phyloP scores from a whole-genome alignment of 1,140 invertebrate genomes.

The Armadillidium nasatum region DNA sequence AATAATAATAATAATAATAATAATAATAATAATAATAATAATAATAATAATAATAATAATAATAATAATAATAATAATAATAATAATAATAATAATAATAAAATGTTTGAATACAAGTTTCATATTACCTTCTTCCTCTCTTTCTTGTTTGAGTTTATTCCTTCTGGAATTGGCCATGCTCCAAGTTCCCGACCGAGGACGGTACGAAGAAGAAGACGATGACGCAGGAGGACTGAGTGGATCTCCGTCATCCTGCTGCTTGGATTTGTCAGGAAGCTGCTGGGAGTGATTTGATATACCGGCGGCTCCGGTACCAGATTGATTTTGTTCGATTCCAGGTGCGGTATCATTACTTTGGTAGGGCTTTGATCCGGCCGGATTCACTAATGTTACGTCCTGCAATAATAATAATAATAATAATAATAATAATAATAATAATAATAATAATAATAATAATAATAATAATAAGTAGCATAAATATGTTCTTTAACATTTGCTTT shows the following conservation, averaged over 20 bases:
- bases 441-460: too few species aligned
- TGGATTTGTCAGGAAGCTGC: background rate
- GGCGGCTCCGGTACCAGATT: background rate
- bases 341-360: background rate
- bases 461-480: too few species aligned
- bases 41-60: background rate
- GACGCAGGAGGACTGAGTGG: background rate
- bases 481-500: too few species aligned
- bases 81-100: background rate
- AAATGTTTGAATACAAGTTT: too few species aligned
- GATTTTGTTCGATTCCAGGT: background rate
- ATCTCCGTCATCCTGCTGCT: background rate
- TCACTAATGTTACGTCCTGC: background rate
- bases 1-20: too few species aligned
- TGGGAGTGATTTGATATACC: background rate
- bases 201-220: background rate
- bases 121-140: constrained; percentile 16
- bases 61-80: background rate
- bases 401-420: background rate
- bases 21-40: background rate
- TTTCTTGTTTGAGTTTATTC: constrained; percentile 13
- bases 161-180: constrained; percentile 18
- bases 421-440: too few species aligned
- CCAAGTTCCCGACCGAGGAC: constrained; percentile 24
- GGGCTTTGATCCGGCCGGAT: background rate